These are phyloP conservation scores for Scaptomyza graminum DNA, from an alignment of 1,140 invertebrate genomes.

Conservation along the genomic window DNA sequence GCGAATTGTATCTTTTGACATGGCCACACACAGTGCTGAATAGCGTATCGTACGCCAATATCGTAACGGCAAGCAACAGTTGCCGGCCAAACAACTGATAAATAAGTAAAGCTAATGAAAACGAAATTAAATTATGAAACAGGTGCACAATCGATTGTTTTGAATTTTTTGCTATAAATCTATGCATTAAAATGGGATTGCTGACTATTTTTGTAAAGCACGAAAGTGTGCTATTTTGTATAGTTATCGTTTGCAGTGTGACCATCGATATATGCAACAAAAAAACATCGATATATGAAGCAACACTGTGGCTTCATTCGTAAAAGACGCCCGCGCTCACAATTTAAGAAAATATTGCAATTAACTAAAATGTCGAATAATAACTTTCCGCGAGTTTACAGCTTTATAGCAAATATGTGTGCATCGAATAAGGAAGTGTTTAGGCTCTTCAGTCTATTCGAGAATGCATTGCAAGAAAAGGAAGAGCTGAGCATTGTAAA, in stretches of 20 bases:
- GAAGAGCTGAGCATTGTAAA: background rate
- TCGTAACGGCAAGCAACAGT: background rate
- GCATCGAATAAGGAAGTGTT: constrained; percentile 1
- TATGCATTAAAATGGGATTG: too few relatives aligned
- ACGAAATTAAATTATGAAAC: too few relatives aligned
- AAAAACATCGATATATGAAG: too few relatives aligned
- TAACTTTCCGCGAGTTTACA: background rate
- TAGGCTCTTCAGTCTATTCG: background rate
- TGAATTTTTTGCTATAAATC: too few relatives aligned
- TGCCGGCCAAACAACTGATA: too few relatives aligned
- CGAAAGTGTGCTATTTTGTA: too few relatives aligned
- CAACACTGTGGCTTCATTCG: background rate
- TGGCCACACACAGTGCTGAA: background rate
- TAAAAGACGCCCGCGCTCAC: background rate
- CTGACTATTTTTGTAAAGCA: too few relatives aligned
- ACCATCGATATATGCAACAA: too few relatives aligned
- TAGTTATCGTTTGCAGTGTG: too few relatives aligned
- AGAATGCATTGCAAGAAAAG: background rate
- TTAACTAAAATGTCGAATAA: constrained; percentile 7
- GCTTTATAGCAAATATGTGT: constrained; percentile 3
- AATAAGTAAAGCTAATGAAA: too few relatives aligned
- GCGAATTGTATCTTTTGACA: background rate
- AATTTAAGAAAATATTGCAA: background rate
- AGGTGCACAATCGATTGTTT: too few relatives aligned
- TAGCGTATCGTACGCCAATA: background rate